These are phyloP conservation scores for Caenorhabditis sp. DNA, from an alignment of 2,888 invertebrate species.

Conservation along the genomic window DNA sequence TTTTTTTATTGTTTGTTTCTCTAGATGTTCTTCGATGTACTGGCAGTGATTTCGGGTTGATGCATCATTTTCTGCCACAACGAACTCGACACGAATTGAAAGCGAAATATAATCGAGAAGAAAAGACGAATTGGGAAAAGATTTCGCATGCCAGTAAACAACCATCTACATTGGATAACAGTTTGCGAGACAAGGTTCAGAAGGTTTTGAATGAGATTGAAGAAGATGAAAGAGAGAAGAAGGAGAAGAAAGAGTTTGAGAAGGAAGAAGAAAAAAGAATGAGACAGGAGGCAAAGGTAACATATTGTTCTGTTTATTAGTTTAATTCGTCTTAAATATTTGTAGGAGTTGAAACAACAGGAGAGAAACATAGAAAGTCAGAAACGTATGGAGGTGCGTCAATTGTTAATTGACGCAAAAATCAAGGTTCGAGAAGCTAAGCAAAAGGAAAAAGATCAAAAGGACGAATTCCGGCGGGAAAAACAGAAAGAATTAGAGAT, in stretches of 20 bases:
- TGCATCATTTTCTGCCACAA: conserved; percentile 66
- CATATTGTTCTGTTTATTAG: background rate
- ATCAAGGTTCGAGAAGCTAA: conserved; percentile 2
- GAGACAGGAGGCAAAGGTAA: conserved; percentile 3
- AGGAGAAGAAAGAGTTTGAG: conserved; percentile 12
- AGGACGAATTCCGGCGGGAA: background rate
- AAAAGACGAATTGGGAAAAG: conserved; percentile 52
- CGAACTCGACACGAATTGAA: conserved; percentile 65
- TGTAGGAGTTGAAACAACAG: background rate
- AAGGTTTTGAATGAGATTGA: conserved; percentile 19
- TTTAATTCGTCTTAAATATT: too few relatives aligned
- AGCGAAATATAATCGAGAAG: conserved; percentile 65
- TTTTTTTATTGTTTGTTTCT: conserved; percentile 1
- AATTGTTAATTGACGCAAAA: background rate
- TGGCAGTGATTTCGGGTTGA: conserved; percentile 66
- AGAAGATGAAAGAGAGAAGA: conserved; percentile 14
- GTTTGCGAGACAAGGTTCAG: conserved; percentile 8
- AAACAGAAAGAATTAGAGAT: background rate
- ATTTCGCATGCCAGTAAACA: conserved; percentile 12
- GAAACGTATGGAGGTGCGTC: background rate
- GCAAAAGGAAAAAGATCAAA: conserved; percentile 13
- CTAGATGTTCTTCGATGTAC: conserved; percentile 62
- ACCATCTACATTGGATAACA: conserved; percentile 17
- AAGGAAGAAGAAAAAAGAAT: conserved; percentile 21
- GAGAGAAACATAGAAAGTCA: background rate